phyloP scores from a whole-genome alignment of 2,797 vertebrate species.

The Melanotaenia boesemani region DNA sequence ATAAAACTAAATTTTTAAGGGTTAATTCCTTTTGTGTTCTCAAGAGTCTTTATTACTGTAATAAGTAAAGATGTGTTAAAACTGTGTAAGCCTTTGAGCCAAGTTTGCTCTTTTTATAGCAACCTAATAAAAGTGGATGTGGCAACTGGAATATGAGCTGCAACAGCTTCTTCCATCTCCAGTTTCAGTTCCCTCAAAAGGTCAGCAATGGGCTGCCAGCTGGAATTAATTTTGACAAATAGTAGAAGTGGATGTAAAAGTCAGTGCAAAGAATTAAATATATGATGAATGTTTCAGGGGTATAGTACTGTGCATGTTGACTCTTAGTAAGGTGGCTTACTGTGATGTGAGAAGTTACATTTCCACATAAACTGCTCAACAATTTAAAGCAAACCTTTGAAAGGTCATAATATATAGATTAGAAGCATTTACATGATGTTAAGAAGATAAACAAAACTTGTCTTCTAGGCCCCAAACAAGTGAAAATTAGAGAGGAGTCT shows the following conservation, averaged over 20 bases:
- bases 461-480: neutral
- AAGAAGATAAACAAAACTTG: neutral
- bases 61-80: no score
- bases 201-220: neutral
- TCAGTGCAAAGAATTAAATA: neutral
- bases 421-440: neutral
- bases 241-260: neutral
- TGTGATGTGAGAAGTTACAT: neutral
- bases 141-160: neutral
- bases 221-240: neutral
- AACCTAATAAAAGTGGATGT: neutral
- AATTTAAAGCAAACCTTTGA: neutral
- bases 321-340: neutral
- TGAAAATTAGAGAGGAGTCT: no score
- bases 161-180: neutral
- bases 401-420: neutral
- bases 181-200: slow-evolving; percentile 1
- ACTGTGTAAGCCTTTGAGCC: no score
- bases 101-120: neutral
- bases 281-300: no score
- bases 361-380: neutral
- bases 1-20: no score
- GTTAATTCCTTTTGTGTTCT: no score
- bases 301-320: neutral
- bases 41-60: no score